A percentile compares a stretch with the other conserved stretches of the same genome.
Evolutionary conservation across 2,797 vertebrate genomes (phyloP).

Genomic region (Ctenopoma multispine): DNA sequence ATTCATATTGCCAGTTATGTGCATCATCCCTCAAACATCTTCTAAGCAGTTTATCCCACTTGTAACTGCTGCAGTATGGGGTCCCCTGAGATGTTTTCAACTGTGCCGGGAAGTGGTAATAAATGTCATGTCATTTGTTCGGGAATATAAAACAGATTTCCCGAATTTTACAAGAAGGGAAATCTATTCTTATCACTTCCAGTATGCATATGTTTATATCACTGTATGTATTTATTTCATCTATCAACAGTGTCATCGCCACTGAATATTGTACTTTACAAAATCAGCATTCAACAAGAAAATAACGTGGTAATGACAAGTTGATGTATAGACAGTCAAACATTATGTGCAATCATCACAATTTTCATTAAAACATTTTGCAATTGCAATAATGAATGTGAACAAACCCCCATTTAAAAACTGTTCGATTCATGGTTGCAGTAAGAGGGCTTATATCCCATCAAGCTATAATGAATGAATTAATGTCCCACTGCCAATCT

Average conservation of each 20-base stretch:
- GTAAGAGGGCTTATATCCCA: constrained; percentile 15
- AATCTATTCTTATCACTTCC: constrained; percentile 43
- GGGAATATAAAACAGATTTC: constrained; percentile 57
- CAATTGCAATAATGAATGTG: not conserved
- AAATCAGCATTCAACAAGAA: not conserved
- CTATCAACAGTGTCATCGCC: constrained; percentile 19
- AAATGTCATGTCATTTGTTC: constrained; percentile 60
- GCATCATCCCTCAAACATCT: constrained; percentile 68
- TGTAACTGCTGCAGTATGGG: constrained; percentile 54
- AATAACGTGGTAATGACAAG: not conserved
- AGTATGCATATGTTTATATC: constrained; percentile 32
- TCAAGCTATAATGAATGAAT: constrained; percentile 54
- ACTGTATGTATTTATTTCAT: constrained; percentile 34
- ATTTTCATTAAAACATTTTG: not conserved
- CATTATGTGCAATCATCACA: not conserved
- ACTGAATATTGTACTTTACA: not conserved
- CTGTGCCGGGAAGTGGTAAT: constrained; percentile 61
- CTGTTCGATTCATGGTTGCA: not conserved
- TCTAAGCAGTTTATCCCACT: constrained; percentile 70
- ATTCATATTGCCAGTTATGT: constrained; percentile 71
- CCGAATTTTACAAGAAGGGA: constrained; percentile 40
- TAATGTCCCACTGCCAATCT: constrained; percentile 50
- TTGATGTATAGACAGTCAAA: not conserved
- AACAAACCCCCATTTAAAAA: not conserved
- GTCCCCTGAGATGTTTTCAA: constrained; percentile 63